Evolutionary conservation across 53 echinoderm and acorn worm genomes (phyloP).

Genomic region (Apostichopus leukothele): DNA sequence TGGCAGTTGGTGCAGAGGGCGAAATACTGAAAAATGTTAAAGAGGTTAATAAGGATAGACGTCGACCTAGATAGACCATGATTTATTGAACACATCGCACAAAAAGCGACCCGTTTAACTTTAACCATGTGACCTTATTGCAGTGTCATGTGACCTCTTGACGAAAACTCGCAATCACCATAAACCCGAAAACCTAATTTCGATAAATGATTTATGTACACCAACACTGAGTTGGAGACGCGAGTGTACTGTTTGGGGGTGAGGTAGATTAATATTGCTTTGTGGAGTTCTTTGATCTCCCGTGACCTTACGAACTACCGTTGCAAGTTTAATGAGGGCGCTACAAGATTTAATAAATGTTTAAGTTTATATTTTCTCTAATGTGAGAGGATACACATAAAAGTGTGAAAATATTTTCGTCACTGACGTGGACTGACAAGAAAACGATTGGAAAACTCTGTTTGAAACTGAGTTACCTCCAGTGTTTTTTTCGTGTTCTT

Average conservation of each 20-base stretch:
- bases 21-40: not conserved
- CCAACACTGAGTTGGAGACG: constrained; percentile 17
- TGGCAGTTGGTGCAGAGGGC: constrained; percentile 37
- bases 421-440: too few relatives aligned
- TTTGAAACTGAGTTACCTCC: too few relatives aligned
- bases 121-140: constrained; percentile 47
- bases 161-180: constrained; percentile 25
- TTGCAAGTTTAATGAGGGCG: not conserved
- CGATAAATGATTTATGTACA: constrained; percentile 42
- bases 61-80: constrained; percentile 27
- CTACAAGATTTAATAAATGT: not conserved
- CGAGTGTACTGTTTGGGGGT: not conserved
- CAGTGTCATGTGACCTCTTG: constrained; percentile 39
- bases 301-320: not conserved
- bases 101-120: constrained; percentile 38
- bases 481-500: too few relatives aligned
- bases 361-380: too few relatives aligned
- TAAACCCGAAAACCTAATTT: constrained; percentile 46
- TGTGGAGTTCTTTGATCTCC: constrained; percentile 12
- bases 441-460: too few relatives aligned
- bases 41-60: constrained; percentile 35
- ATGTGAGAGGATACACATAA: too few relatives aligned
- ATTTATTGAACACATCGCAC: constrained; percentile 32
- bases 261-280: not conserved
- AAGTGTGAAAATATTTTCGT: too few relatives aligned